Base-by-base conservation (phyloP, 1,140 invertebrate species). In the Sesamia nonagrioides region DNA sequence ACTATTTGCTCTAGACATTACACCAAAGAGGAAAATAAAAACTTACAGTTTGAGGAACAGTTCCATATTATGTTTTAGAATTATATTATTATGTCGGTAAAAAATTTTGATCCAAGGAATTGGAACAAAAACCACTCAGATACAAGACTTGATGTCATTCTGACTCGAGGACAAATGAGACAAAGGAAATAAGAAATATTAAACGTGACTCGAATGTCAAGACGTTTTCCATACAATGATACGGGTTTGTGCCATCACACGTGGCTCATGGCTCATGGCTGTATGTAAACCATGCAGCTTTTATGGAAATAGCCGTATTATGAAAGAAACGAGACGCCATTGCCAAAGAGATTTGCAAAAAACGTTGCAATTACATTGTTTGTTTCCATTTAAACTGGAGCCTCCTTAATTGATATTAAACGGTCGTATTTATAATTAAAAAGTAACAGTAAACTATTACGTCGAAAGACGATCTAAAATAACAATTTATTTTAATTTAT, bases 121-220 rank as follows among this genome's bases (percentile, higher is more conserved):
- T 86, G 82, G 79, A 89, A 86, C 77, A 89, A 91, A 91, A 92
- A 91, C 90, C 85, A 87, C 81, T 84, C 83, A 83, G 88, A 89
- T 86, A 88, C 82, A 68, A 84, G 82, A 77, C 81, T 90, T 91
- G 89, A 92, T 89, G 86, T 86, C 84, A 91, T 94, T 91, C 86
- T 85, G 88, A 89, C 84, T 92, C 81, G 89, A 86, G 90, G 86
- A 93, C 90, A 92, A 93, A 94, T 94, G 92, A 94, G 90, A 89
- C 91, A 89, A 91, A 93, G 89, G 89, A 92, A 92, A 94, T 94
- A 94, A 93, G 92, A 94, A 94, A 94, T 94, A 93, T 93, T 92
- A 92, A 90, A 94, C 92, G 92, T 94, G 92, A 92, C 91, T 88
- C 45, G 90, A 93, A 92, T 91, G 85, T 91, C 84, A 89, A 92